phyloP scores from a whole-genome alignment of 2,888 invertebrate species.

The Drosophila longiperda region DNA sequence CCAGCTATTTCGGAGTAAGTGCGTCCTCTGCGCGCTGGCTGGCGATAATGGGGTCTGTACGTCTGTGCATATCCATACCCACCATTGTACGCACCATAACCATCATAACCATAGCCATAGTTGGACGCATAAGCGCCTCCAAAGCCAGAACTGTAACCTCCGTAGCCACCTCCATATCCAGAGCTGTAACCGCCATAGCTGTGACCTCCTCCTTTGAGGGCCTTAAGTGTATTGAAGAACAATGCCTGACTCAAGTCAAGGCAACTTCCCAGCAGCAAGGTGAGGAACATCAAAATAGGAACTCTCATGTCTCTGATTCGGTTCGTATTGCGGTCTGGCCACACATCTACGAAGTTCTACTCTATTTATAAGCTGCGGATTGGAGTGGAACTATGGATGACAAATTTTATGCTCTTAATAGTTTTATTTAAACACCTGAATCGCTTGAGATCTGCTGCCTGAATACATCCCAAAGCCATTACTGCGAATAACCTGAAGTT shows the following conservation, averaged over 20 bases:
- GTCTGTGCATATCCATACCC: conserved; percentile 16
- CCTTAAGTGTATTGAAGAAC: conserved; percentile 61
- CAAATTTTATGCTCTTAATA: conserved; percentile 64
- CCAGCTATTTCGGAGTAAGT: conserved; percentile 89
- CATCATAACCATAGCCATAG: conserved; percentile 12
- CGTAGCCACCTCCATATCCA: conserved; percentile 22
- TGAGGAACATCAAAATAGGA: conserved; percentile 26
- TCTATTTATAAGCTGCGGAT: conserved; percentile 68
- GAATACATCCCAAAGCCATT: conserved; percentile 47
- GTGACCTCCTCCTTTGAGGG: conserved; percentile 12
- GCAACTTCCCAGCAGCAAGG: conserved; percentile 36
- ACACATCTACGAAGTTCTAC: conserved; percentile 29
- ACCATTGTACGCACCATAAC: conserved; percentile 21
- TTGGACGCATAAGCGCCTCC: conserved; percentile 16
- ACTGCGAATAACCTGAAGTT: conserved; percentile 51
- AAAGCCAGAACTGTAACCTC: conserved; percentile 21
- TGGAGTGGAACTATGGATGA: conserved; percentile 46
- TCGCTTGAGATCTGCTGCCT: conserved; percentile 57
- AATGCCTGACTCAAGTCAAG: conserved; percentile 49
- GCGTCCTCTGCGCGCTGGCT: conserved; percentile 82
- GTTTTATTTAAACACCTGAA: conserved; percentile 60
- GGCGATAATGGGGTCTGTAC: conserved; percentile 18
- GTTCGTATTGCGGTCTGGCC: conserved; percentile 49
- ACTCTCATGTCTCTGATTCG: conserved; percentile 36
- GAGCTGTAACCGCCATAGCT: conserved; percentile 11